phyloP scores from a whole-genome alignment of 53 echinoderm and acorn worm species.

The Apostichopus leukothele region DNA sequence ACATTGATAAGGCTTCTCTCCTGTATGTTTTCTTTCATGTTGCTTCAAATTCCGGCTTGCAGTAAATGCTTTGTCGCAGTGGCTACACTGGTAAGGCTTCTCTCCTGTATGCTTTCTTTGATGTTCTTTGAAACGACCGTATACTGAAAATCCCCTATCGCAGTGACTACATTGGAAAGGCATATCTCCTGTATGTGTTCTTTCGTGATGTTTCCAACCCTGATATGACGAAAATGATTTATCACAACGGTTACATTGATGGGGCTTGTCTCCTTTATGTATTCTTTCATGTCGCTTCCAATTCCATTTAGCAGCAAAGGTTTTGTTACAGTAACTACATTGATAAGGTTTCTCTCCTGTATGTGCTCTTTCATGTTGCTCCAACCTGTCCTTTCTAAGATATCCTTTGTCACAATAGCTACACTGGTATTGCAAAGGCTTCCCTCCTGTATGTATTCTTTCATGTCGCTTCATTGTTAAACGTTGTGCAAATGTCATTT shows the following conservation, averaged over 20 bases:
- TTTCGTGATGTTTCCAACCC: not conserved
- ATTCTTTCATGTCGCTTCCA: not conserved
- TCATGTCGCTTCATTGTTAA: not conserved
- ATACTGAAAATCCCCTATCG: not conserved
- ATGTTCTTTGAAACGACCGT: not conserved
- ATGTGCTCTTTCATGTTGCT: not conserved
- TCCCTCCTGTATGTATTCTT: not conserved
- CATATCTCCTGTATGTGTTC: slow-evolving; percentile 20
- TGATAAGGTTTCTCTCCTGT: not conserved
- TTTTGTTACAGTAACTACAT: not conserved
- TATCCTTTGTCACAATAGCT: not conserved
- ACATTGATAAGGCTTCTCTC: slow-evolving; percentile 4
- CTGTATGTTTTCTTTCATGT: not conserved
- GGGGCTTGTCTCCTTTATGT: not conserved
- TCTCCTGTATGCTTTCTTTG: slow-evolving; percentile 13
- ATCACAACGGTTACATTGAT: not conserved
- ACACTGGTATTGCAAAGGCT: not conserved
- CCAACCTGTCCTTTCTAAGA: not conserved
- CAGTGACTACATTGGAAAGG: slow-evolving; percentile 6
- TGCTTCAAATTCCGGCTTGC: not conserved
- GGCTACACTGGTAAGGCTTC: slow-evolving; percentile 3
- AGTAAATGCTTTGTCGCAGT: not conserved
- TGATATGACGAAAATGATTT: not conserved
- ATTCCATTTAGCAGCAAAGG: not conserved
- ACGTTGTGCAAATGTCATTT: not conserved